Evolutionary conservation across 1,140 invertebrate species (phyloP), one percentile per base, ranked within the genome.

Genomic region (Papilio glaucus): DNA sequence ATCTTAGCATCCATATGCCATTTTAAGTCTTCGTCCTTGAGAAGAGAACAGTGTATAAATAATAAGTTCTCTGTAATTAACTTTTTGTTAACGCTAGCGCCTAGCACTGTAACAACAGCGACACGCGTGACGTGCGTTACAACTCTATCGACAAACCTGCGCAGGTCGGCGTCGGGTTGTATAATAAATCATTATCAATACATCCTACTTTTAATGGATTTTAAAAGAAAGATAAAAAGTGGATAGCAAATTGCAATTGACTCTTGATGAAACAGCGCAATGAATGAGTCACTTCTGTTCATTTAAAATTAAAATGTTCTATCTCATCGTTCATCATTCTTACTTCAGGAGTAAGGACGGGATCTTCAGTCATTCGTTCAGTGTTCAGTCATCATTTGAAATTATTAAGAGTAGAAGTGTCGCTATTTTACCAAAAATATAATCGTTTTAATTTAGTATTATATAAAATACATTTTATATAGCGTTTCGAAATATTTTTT

Each of bases 21-120:
- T n/a, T n/a, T 91, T 83, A 86, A 72, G 74, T 80, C 67, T 69
- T 75, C 73, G 37, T 75, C 39, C 65, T 71, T 71, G 82, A 89
- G 86, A 84, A 89, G 87, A 89, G 88, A 88, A 84, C 39, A 76
- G 62, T 65, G 21, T 71, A n/a, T n/a, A n/a, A n/a, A n/a, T n/a
- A n/a, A 33, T 33, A 33, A 33, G 2, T 33, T 2, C 6, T 33
- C 29, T 33, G 29, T 33, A 2, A 33, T 33, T 33, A 33, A 33
- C 6, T 33, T 33, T 33, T 33, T 33, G 29, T 6, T 33, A 33
- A 33, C 29, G 29, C 29, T 33, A n/a, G n/a, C n/a, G n/a, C n/a
- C n/a, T n/a, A n/a, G n/a, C n/a, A 33, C 29, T 33, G 29, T 33
- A 6, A 2, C 29, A 33, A 6, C 2, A 2, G 2, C 2, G 29